phyloP scores from a whole-genome alignment of 1,140 invertebrate genomes.

The Phortica variegata region DNA sequence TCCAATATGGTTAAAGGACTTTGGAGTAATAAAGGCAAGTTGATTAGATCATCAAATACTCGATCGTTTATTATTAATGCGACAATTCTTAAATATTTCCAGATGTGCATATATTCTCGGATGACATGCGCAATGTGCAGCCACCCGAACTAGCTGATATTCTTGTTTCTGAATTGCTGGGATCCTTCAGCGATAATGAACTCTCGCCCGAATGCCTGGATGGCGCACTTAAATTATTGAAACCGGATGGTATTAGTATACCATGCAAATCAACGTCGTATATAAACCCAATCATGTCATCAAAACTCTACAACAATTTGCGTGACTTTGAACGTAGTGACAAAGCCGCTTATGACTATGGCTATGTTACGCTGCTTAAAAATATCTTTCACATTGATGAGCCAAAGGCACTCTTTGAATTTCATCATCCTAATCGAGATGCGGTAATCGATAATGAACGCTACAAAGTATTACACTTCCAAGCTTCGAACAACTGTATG shows the following conservation, averaged over 20 bases:
- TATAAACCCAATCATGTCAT: slow-evolving; percentile 75
- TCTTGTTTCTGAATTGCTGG: slow-evolving; percentile 92
- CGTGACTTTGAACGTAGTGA: slow-evolving; percentile 31
- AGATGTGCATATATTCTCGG: slow-evolving; percentile 71
- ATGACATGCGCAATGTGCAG: slow-evolving; percentile 89
- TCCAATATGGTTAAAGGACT: slow-evolving; percentile 76
- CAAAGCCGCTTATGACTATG: slow-evolving; percentile 43
- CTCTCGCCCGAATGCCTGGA: slow-evolving; percentile 98
- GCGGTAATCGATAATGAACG: slow-evolving; percentile 74
- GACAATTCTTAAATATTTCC: not conserved
- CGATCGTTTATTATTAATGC: no score
- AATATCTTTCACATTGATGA: slow-evolving; percentile 83
- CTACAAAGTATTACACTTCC: slow-evolving; percentile 70
- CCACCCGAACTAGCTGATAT: slow-evolving; percentile 89
- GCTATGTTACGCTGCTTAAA: slow-evolving; percentile 91
- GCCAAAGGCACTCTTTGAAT: slow-evolving; percentile 81
- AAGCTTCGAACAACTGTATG: slow-evolving; percentile 71
- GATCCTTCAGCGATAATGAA: slow-evolving; percentile 99
- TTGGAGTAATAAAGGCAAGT: slow-evolving; percentile 71
- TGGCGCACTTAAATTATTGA: slow-evolving; percentile 86
- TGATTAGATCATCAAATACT: not conserved
- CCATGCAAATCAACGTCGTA: slow-evolving; percentile 89
- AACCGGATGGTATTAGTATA: slow-evolving; percentile 89
- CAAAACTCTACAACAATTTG: slow-evolving; percentile 59
- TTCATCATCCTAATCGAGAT: slow-evolving; percentile 80